Evolutionary conservation across 2,888 invertebrate genomes (phyloP).

Genomic region (Plutella xylostella): DNA sequence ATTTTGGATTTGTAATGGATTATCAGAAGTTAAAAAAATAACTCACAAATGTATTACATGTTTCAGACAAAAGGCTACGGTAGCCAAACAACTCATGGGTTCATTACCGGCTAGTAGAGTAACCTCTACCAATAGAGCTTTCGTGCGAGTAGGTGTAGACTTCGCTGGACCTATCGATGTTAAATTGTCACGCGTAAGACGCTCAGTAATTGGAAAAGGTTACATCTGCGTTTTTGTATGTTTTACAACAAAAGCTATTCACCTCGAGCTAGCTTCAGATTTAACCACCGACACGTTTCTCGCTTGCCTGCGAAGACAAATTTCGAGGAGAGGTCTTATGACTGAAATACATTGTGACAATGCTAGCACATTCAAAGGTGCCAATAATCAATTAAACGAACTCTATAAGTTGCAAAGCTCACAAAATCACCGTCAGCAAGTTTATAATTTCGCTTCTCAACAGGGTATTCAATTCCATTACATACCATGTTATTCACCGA

Average conservation of each 20-base stretch:
- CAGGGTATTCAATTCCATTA: constrained; percentile 14
- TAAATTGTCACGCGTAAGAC: constrained; percentile 12
- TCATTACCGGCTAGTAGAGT: constrained; percentile 13
- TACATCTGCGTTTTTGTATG: constrained; percentile 17
- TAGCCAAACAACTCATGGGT: constrained; percentile 17
- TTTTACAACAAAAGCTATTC: constrained; percentile 14
- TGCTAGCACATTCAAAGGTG: background rate
- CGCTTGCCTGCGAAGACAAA: background rate
- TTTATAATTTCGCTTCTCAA: background rate
- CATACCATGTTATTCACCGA: constrained; percentile 23
- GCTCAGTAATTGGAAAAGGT: constrained; percentile 12
- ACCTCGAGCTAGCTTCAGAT: constrained; percentile 10
- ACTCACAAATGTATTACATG: constrained; percentile 17
- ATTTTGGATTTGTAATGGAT: constrained; percentile 17
- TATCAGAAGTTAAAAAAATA: constrained; percentile 16
- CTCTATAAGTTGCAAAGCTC: background rate
- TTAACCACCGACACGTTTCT: background rate
- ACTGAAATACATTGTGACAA: constrained; percentile 3
- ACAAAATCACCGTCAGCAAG: background rate
- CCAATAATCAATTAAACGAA: constrained; percentile 2
- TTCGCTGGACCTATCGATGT: constrained; percentile 16
- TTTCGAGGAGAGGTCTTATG: background rate
- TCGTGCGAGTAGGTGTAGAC: constrained; percentile 15
- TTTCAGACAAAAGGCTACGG: constrained; percentile 15
- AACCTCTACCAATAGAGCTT: constrained; percentile 8